These are phyloP conservation scores for Enteromius thamalakanensis DNA, from an alignment of 2,797 vertebrate genomes.

Conservation along the genomic window DNA sequence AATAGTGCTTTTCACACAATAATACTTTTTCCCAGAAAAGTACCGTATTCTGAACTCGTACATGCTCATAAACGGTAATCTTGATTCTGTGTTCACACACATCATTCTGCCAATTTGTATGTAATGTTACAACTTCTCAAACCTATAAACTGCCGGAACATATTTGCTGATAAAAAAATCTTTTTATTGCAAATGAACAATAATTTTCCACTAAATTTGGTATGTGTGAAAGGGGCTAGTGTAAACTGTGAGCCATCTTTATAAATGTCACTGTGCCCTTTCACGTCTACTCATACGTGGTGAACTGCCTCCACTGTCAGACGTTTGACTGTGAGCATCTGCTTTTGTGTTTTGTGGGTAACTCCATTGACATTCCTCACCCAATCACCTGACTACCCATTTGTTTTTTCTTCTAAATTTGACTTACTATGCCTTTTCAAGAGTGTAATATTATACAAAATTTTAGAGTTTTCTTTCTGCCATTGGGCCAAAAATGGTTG, in stretches of 20 bases:
- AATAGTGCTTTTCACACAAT: not conserved
- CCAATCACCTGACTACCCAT: conserved; percentile 27
- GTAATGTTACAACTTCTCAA: no score
- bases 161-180: not conserved
- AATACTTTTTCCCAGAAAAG: no score
- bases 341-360: not conserved
- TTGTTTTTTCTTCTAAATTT: not conserved
- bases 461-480: not conserved
- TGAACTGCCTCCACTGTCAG: not conserved
- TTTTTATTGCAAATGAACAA: not conserved
- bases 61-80: no score
- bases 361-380: conserved; percentile 39
- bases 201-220: not conserved
- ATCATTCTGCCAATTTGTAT: no score
- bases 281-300: not conserved
- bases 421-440: not conserved
- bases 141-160: not conserved
- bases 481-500: conserved; percentile 12
- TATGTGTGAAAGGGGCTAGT: not conserved
- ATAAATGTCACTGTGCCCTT: not conserved
- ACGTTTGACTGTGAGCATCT: not conserved
- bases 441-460: not conserved
- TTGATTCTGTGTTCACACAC: no score
- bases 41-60: no score
- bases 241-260: not conserved